Percentiles rank a stretch among this genome's conserved stretches.
Evolutionary conservation across 1,140 invertebrate genomes (phyloP).

Genomic region (Vollenhovia emeryi): DNA sequence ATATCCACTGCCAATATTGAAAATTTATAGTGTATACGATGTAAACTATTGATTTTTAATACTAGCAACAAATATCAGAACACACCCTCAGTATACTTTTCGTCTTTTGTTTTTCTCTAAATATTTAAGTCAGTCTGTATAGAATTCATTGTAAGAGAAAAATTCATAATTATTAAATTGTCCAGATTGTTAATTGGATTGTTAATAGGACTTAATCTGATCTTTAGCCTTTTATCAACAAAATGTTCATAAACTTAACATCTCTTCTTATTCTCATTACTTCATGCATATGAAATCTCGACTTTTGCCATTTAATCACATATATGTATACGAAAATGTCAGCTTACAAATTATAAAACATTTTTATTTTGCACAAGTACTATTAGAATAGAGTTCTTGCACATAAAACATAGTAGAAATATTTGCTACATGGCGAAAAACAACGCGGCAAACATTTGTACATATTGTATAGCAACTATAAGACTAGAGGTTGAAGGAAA

Average conservation of each 20-base stretch:
- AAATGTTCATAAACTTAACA: not conserved
- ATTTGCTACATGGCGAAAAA: not conserved
- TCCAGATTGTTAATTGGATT: not conserved
- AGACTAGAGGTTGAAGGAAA: constrained; percentile 9
- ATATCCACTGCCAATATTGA: too few relatives aligned
- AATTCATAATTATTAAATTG: not conserved
- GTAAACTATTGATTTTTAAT: too few relatives aligned
- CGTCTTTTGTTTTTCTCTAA: not conserved
- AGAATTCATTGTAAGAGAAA: not conserved
- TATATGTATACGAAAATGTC: not conserved
- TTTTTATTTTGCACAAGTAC: not conserved
- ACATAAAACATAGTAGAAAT: not conserved
- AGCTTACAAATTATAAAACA: not conserved
- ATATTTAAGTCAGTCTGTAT: not conserved
- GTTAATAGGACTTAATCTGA: not conserved
- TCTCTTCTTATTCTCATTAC: not conserved
- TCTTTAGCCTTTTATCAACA: not conserved
- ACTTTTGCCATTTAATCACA: not conserved
- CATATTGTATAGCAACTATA: not conserved
- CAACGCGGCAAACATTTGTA: not conserved
- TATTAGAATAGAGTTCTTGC: not conserved
- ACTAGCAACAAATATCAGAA: too few relatives aligned
- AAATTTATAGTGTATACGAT: too few relatives aligned
- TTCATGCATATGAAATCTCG: not conserved
- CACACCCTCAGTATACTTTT: too few relatives aligned